Percentiles rank a stretch among this genome's conserved stretches.
phyloP scores from a whole-genome alignment of 1,140 invertebrate species.

The Monochamus saltuarius region DNA sequence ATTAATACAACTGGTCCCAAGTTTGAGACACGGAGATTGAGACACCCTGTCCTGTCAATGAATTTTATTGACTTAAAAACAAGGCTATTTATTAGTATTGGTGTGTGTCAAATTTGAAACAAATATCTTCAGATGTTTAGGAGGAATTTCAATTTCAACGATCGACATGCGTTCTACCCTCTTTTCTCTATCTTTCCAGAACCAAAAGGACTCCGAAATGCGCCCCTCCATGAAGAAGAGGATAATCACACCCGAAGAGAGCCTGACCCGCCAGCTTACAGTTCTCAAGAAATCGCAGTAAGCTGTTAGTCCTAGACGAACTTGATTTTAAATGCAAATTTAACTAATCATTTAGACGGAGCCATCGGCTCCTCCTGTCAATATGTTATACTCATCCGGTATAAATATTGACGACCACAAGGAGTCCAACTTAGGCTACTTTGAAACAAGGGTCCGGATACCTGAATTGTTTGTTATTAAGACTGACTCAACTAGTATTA shows the following conservation, averaged over 20 bases:
- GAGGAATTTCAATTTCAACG: too few species aligned
- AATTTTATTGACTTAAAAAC: too few species aligned
- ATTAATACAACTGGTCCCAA: too few species aligned
- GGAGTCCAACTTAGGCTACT: background rate
- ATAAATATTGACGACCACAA: constrained; percentile 1
- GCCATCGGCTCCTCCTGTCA: background rate
- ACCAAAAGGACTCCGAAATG: constrained; percentile 34
- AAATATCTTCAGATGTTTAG: too few species aligned
- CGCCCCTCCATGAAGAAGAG: constrained; percentile 57
- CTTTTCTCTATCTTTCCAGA: constrained; percentile 41
- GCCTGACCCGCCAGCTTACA: constrained; percentile 58
- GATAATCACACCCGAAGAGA: constrained; percentile 59
- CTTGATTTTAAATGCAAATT: background rate
- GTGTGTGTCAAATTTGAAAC: too few species aligned
- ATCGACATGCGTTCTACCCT: background rate
- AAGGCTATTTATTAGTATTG: too few species aligned
- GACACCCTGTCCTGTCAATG: too few species aligned
- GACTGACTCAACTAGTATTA: constrained; percentile 25
- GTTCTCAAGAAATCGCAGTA: constrained; percentile 59
- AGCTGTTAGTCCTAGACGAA: constrained; percentile 26
- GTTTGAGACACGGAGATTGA: too few species aligned
- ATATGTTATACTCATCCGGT: background rate
- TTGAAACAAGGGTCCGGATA: background rate
- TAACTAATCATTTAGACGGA: background rate
- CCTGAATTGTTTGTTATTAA: constrained; percentile 17